Evolutionary conservation across 2,797 vertebrate species (phyloP).

Genomic region (Tokudaia muenninki): DNA sequence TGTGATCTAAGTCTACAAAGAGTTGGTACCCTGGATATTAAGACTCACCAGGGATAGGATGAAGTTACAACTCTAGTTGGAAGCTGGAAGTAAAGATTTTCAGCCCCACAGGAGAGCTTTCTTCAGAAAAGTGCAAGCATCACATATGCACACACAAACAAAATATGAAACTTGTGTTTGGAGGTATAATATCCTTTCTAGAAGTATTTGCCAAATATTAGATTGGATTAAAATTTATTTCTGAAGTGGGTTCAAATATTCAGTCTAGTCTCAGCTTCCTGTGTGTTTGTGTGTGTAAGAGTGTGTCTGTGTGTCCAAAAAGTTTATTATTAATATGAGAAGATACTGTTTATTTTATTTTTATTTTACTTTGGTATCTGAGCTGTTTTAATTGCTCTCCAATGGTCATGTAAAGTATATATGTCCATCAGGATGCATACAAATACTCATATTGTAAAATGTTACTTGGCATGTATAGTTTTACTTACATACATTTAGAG

Average conservation of each 20-base stretch:
- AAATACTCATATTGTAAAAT: not conserved
- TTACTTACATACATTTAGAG: not conserved
- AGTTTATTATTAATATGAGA: not conserved
- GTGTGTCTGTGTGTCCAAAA: not conserved
- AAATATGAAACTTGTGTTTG: not conserved
- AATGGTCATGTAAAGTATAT: not conserved
- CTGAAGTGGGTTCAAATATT: not conserved
- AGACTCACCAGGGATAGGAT: not conserved
- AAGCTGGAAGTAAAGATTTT: not conserved
- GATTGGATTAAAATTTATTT: not conserved
- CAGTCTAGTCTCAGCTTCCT: not conserved
- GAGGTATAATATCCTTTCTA: not conserved
- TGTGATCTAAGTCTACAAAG: not conserved
- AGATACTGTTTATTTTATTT: not conserved
- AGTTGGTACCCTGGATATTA: not conserved
- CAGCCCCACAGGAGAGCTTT: not conserved
- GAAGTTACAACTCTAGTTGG: not conserved
- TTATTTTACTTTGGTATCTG: not conserved
- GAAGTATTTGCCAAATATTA: not conserved
- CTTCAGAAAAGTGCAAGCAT: not conserved
- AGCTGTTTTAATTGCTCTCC: not conserved
- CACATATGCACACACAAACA: no score
- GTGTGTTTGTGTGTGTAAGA: not conserved
- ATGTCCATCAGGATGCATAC: not conserved
- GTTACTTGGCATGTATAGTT: not conserved